Evolutionary conservation across 2,113 vertebrate genomes (phyloP).

Genomic region (Nerophis lumbriciformis): DNA sequence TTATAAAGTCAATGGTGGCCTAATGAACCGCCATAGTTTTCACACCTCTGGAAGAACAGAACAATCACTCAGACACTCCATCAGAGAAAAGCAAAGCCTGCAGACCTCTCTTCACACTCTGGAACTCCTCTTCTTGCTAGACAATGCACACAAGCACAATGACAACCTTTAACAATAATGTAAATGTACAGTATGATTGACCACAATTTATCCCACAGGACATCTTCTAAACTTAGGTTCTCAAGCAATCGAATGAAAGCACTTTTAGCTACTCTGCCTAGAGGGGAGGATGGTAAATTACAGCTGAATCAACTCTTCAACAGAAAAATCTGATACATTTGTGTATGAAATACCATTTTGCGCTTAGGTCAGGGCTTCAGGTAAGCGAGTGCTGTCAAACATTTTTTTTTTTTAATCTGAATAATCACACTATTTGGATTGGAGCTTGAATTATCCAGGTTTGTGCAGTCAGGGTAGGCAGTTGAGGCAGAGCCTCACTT

Average conservation of each 20-base stretch:
- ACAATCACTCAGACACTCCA: conserved; percentile 1
- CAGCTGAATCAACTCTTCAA: too few relatives aligned
- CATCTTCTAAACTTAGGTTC: background rate
- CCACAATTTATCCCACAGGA: background rate
- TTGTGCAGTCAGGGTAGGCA: too few relatives aligned
- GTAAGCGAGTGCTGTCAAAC: too few relatives aligned
- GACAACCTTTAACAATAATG: conserved; percentile 2
- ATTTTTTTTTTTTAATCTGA: too few relatives aligned
- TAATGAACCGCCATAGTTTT: too few relatives aligned
- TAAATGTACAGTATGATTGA: background rate
- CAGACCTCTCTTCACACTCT: conserved; percentile 66
- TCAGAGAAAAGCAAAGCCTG: conserved; percentile 66
- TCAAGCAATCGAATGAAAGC: background rate
- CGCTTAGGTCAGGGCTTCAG: too few relatives aligned
- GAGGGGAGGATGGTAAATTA: background rate
- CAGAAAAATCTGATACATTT: too few relatives aligned
- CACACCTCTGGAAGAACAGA: background rate
- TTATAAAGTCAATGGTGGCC: background rate
- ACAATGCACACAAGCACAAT: conserved; percentile 27
- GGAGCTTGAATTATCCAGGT: too few relatives aligned
- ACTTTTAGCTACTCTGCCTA: background rate
- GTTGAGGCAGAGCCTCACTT: too few relatives aligned
- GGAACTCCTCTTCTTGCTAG: conserved; percentile 69
- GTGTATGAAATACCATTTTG: too few relatives aligned
- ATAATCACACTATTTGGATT: too few relatives aligned